phyloP scores from a whole-genome alignment of 2,797 vertebrate species.

The Mormyrops attenuatus region DNA sequence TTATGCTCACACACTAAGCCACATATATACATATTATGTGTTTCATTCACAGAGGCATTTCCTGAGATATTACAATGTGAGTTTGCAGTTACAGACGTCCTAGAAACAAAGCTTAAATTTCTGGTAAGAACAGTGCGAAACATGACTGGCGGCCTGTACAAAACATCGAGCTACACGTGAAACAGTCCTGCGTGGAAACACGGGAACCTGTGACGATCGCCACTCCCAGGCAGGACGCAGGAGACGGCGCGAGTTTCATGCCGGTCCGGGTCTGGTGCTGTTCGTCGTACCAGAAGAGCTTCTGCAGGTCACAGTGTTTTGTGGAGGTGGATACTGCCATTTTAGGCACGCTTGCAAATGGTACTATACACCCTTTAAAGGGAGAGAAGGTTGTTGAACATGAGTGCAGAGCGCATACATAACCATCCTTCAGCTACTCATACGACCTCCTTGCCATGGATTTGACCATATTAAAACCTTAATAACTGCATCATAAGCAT shows the following conservation, averaged over 20 bases:
- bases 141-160: neutral
- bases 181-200: neutral
- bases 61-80: neutral
- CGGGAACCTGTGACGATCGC: neutral
- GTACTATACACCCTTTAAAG: neutral
- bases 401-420: neutral
- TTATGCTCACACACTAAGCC: constrained; percentile 29
- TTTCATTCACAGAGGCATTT: neutral
- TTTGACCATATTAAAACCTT: neutral
- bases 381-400: neutral
- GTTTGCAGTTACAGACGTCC: neutral
- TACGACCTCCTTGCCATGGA: neutral
- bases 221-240: neutral
- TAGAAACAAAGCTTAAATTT: neutral
- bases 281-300: neutral
- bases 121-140: constrained; percentile 9
- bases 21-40: constrained; percentile 43
- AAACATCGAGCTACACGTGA: neutral
- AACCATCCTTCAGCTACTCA: neutral
- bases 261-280: neutral
- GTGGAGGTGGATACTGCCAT: neutral
- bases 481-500: neutral
- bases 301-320: neutral
- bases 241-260: neutral
- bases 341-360: neutral